A percentile compares a stretch with the other conserved stretches of the same genome.
Conservation (phyloP, 2,888 invertebrate species). For the Oxyteleia sp. region DNA sequence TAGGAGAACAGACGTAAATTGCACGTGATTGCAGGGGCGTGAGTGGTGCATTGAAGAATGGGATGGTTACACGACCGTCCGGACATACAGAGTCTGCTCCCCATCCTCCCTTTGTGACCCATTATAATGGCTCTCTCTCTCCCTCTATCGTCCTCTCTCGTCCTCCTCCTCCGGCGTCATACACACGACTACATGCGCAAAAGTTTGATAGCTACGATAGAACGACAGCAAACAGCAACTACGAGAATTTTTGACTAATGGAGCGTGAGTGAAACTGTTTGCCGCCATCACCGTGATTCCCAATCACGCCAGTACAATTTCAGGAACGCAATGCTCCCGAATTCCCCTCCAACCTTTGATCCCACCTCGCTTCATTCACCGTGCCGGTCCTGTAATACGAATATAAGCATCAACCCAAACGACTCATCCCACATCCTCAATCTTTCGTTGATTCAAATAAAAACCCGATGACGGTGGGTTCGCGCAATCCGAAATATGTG, state of each 20-base stretch:
- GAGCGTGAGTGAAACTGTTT: constrained; percentile 84
- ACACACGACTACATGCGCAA: constrained; percentile 61
- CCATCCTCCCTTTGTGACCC: constrained; percentile 61
- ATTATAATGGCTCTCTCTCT: constrained; percentile 61
- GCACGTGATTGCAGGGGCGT: constrained; percentile 72
- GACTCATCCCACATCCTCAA: constrained; percentile 50
- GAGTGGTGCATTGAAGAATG: constrained; percentile 72
- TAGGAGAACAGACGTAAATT: constrained; percentile 76
- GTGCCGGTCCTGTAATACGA: constrained; percentile 53
- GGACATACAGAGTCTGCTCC: constrained; percentile 71
- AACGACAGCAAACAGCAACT: constrained; percentile 75
- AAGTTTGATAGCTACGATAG: constrained; percentile 71
- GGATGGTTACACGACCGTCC: constrained; percentile 69
- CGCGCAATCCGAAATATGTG: constrained; percentile 19
- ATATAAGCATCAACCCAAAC: constrained; percentile 62
- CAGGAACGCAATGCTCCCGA: constrained; percentile 61
- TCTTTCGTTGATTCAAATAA: constrained; percentile 54
- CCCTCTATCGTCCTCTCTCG: constrained; percentile 6
- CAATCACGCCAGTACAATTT: constrained; percentile 78
- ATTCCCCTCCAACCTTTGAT: constrained; percentile 71
- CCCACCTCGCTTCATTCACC: constrained; percentile 59
- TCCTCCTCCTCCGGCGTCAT: constrained; percentile 48
- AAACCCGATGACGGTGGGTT: constrained; percentile 29
- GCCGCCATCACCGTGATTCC: constrained; percentile 81
- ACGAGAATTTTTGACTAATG: constrained; percentile 81